Base-by-base conservation (phyloP, 2,113 vertebrate genomes). In the Tamias sibiricus region DNA sequence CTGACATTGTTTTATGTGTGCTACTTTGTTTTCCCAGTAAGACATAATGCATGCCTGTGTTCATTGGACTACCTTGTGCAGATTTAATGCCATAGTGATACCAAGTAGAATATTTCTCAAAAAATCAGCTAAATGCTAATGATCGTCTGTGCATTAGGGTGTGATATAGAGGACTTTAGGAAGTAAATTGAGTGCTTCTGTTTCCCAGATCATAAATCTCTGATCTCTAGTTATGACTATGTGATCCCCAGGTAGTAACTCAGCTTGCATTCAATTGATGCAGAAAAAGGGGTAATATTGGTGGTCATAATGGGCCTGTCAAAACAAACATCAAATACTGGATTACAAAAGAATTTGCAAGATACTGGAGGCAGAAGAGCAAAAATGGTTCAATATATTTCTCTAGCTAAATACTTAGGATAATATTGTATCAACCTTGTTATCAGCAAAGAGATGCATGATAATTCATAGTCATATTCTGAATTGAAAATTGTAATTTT, bases 381-480 rank as follows among this genome's bases (percentile, higher is more conserved):
- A 72, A 32, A 35, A 42, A 71, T 76, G 44, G 19, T 80, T 16
- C 26, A 44, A 30, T 49, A 80, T 75, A 80, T 32, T 54, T 80
- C 6, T 76, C 4, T 28, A 59, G 32, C 8, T 90, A 57, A 68
- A 35, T 93, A 74, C 87, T 92, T 91, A 66, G 89, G 93, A 91
- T 86, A 74, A 82, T 72, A 26, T 2, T 72, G 20, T 69, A 8
- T 40, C 14, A 82, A 92, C 76, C 40, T 87, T 62, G 0, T 80
- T 66, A 91, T 42, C 42, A 64, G 11, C 40, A 91, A 90, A 95
- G 57, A 97, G 80, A 94, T 62, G 10, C 24, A 54, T 54, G 90
- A 3, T 40, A 77, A 59, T 52, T 89, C 32, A 76, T n/a, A 92
- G 28, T 79, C 32, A 72, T n/a, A 77, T 6, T 77, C 22, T 88